Percentiles rank a stretch among this genome's conserved stretches.
These are phyloP conservation scores for Catonia carolina DNA, from an alignment of 2,888 invertebrate species.

Conservation along the genomic window DNA sequence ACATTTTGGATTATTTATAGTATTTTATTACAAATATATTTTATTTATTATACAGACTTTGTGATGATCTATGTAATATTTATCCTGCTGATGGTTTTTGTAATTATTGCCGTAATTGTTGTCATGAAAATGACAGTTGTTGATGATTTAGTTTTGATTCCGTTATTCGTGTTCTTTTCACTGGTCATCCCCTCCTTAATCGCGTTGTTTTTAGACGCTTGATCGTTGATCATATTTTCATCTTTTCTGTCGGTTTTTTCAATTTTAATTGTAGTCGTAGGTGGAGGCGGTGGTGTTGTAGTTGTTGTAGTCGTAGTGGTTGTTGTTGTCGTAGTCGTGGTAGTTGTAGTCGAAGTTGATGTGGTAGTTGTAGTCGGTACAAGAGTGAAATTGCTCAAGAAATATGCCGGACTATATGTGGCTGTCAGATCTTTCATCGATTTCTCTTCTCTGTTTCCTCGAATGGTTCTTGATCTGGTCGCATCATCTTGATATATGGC, in stretches of 20 bases:
- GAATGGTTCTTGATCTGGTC: slow-evolving; percentile 52
- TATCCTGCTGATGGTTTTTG: too few relatives aligned
- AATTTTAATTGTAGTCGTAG: slow-evolving; percentile 39
- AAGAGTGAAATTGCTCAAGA: slow-evolving; percentile 61
- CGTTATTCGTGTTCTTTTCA: too few relatives aligned
- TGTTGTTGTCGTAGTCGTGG: slow-evolving; percentile 42
- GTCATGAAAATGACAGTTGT: too few relatives aligned
- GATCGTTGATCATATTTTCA: slow-evolving; percentile 24
- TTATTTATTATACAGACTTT: too few relatives aligned
- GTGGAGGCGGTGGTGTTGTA: slow-evolving; percentile 44
- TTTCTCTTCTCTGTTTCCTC: slow-evolving; percentile 58
- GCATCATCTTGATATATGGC: slow-evolving; percentile 61
- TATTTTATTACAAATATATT: too few relatives aligned
- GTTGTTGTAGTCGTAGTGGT: slow-evolving; percentile 46
- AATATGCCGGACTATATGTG: slow-evolving; percentile 70
- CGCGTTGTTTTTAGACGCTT: slow-evolving; percentile 6
- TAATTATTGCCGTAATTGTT: too few relatives aligned
- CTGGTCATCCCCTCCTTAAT: neutral
- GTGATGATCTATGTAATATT: too few relatives aligned
- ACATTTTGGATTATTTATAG: too few relatives aligned
- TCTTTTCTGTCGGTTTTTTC: slow-evolving; percentile 13
- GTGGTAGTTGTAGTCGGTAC: slow-evolving; percentile 71
- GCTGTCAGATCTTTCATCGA: slow-evolving; percentile 61
- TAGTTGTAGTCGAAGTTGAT: slow-evolving; percentile 46
- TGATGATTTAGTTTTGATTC: too few relatives aligned